Conservation (phyloP, 2,113 vertebrate species). For the Columba livia region DNA sequence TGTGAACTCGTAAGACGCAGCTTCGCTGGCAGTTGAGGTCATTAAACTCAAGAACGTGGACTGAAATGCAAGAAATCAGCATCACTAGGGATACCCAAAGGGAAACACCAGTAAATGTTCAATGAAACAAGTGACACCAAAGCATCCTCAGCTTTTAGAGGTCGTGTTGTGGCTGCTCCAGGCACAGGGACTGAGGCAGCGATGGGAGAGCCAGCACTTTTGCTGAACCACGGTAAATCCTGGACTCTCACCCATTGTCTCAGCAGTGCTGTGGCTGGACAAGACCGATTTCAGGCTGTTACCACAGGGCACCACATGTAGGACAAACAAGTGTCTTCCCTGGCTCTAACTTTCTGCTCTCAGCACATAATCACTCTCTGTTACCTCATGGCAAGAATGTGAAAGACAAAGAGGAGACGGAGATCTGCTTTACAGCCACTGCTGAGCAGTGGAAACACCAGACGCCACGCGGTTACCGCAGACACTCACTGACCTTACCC, state of each 20-base stretch:
- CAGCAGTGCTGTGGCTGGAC: not conserved
- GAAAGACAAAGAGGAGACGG: rapidly evolving
- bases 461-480: rapidly evolving
- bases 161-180: not conserved
- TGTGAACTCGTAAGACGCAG: slow-evolving; percentile 95
- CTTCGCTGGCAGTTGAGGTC: slow-evolving; percentile 96
- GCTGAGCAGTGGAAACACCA: not conserved
- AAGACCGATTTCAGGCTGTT: no score
- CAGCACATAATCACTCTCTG: rapidly evolving
- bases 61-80: slow-evolving; percentile 71
- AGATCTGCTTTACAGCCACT: not conserved
- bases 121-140: not conserved
- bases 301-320: no score
- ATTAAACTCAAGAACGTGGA: slow-evolving; percentile 97
- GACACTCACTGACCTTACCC: slow-evolving; percentile 89
- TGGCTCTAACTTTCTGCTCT: not conserved
- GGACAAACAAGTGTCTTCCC: rapidly evolving
- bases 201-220: not conserved
- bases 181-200: rapidly evolving
- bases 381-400: not conserved
- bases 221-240: not conserved
- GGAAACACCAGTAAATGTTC: rapidly evolving
- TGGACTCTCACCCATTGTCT: rapidly evolving
- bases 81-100: not conserved
- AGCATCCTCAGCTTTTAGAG: not conserved